phyloP scores from a whole-genome alignment of 2,888 invertebrate species.

The Himalopsyche anomala region DNA sequence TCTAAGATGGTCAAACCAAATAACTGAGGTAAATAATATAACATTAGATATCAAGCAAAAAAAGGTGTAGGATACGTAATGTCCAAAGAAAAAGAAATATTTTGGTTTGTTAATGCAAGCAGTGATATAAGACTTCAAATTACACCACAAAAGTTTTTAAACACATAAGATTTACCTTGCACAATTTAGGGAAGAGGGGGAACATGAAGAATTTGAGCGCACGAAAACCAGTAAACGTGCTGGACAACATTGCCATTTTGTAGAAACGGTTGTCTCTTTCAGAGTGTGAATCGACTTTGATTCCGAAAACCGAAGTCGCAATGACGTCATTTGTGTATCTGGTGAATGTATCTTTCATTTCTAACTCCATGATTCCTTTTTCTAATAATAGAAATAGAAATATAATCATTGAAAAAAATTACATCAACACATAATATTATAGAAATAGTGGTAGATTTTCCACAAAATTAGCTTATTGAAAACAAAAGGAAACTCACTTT shows the following conservation, averaged over 20 bases:
- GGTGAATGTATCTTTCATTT: slow-evolving; percentile 72
- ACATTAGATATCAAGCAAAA: background rate
- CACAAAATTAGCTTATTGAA: too few relatives aligned
- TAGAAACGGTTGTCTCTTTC: slow-evolving; percentile 77
- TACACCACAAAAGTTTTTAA: too few relatives aligned
- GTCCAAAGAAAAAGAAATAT: too few relatives aligned
- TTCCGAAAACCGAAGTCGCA: slow-evolving; percentile 75
- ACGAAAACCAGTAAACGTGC: slow-evolving; percentile 69
- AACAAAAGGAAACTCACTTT: background rate
- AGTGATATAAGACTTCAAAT: too few relatives aligned
- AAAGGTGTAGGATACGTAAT: too few relatives aligned
- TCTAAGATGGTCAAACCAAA: slow-evolving; percentile 70
- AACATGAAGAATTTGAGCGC: slow-evolving; percentile 67
- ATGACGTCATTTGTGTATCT: slow-evolving; percentile 77
- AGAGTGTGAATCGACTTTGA: slow-evolving; percentile 76
- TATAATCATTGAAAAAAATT: too few relatives aligned
- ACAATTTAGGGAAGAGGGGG: background rate
- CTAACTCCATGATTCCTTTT: slow-evolving; percentile 68
- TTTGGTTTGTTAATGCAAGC: too few relatives aligned
- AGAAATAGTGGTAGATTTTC: too few relatives aligned
- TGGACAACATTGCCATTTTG: slow-evolving; percentile 73
- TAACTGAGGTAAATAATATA: slow-evolving; percentile 64
- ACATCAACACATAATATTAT: too few relatives aligned
- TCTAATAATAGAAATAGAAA: slow-evolving; percentile 18
- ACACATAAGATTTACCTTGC: slow-evolving; percentile 12